Base-by-base conservation (phyloP, 2,888 invertebrate species). In the Tetropium fuscum region DNA sequence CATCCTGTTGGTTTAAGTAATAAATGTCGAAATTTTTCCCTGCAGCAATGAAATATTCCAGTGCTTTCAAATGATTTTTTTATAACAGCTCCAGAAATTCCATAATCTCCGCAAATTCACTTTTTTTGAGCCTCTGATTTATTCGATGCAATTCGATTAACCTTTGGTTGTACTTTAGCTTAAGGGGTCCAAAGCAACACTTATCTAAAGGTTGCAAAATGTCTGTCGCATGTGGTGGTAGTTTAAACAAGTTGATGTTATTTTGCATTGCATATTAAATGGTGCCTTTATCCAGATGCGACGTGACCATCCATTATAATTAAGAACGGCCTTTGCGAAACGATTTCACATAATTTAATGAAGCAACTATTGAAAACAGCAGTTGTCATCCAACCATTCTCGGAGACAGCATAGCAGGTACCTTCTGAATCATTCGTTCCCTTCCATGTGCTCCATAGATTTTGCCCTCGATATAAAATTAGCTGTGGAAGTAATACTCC, bases 371-470 rank as follows among this genome's bases (percentile, higher is more conserved):
- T 53, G 32, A 69, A 69, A 20, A 69, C 47, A 18, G 22, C 36
- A 30, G 62, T 60, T 45, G 61, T 66, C 61, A 66, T 66, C 60
- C 63, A 68, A 11, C 62, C 64, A 53, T 63, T 69, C 1, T 62
- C 63, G 30, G 63, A 67, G 20, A 38, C 30, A 10, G 58, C 68
- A 44, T 66, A 66, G 11, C 43, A 57, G 2, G 60, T 68, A 48
- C 25, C 47, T 49, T 38, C 19, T 40, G 65, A 45, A 36, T 69
- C 64, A 25, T 67, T 57, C 7, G 7, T 32, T 36, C 58, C 61
- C 47, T 60, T 67, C 66, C 66, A 67, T 3, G 63, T 63, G n/a
- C 32, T 30, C 60, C 60, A 60, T 8, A 63, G 16, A 44, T 57
- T 54, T 45, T 45, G 45, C 1, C 41, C 60, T 36, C 53, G 53